Base-by-base conservation (phyloP, 2,888 invertebrate genomes). In the Cacoxenus indagator region DNA sequence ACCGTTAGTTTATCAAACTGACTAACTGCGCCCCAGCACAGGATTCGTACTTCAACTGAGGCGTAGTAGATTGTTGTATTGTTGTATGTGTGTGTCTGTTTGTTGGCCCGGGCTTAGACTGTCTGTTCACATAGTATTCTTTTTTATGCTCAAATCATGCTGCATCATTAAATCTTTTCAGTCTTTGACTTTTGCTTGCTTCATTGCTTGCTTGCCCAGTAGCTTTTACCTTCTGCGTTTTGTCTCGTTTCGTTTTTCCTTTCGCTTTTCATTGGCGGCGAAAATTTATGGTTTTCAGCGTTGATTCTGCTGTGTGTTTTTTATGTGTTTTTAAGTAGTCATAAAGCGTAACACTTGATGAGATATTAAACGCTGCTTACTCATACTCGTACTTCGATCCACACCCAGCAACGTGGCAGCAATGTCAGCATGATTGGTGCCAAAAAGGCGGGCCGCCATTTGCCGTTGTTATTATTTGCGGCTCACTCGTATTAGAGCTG, bases 281-380 rank as follows among this genome's bases (percentile, higher is more conserved):
- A 71, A 67, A 75, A 81, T 81, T 82, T 81, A 81, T 82, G 76
- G 78, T 78, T 78, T 78, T 81, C 73, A 77, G 73, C 78, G 80
- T 82, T 82, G 82, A 77, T 82, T 82, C 78, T 81, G 73, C 73
- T 74, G 73, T 71, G 75, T 73, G 77, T 67, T 74, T 80, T 85
- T 85, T 85, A 85, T 82, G 84, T 82, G 77, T 75, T 85, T 85
- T 86, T 85, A 86, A 86, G 85, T 84, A 85, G 85, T 84, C 86
- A 80, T 86, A 86, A 85, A 85, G 78, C 76, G 80, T 75, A 83
- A 85, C 85, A 85, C 86, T 85, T 86, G 84, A 85, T 84, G 85
- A 78, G 79, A 82, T 84, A 85, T 84, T 86, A 85, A 85, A 84
- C 78, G 84, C 72, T 82, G 80, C 80, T 83, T 81, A 82, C n/a